Percentiles rank a stretch among this genome's conserved stretches.
phyloP scores from a whole-genome alignment of 1,140 invertebrate species.

The Caenorhabditis tropicalis region DNA sequence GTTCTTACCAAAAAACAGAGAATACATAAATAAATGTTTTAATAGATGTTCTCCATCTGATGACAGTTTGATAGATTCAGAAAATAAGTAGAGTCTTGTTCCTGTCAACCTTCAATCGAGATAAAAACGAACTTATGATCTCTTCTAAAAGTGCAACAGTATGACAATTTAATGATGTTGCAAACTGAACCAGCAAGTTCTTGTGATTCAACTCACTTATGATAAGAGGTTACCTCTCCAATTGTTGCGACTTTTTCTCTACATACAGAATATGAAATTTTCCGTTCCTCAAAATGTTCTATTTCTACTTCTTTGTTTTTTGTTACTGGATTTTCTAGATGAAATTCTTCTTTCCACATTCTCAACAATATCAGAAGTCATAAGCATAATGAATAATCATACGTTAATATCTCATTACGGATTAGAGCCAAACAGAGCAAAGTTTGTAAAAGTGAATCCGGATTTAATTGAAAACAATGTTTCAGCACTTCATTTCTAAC shows the following conservation, averaged over 20 bases:
- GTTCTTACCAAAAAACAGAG: too few relatives aligned
- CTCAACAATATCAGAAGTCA: background rate
- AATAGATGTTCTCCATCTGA: too few relatives aligned
- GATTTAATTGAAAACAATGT: background rate
- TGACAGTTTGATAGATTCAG: too few relatives aligned
- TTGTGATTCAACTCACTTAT: background rate
- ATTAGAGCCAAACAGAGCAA: background rate
- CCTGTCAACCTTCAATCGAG: too few relatives aligned
- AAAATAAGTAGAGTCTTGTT: too few relatives aligned
- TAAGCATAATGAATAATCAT: background rate
- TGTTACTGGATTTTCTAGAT: background rate
- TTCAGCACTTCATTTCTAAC: background rate
- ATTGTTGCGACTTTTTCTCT: background rate
- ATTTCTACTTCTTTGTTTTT: background rate
- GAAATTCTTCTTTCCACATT: background rate
- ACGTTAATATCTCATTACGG: background rate
- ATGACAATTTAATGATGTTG: background rate
- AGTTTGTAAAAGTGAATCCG: background rate
- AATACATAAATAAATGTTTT: too few relatives aligned
- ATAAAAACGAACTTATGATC: too few relatives aligned
- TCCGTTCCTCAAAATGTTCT: background rate
- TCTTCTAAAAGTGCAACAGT: too few relatives aligned
- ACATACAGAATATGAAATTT: background rate
- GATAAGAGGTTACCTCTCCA: background rate
- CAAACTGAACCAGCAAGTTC: background rate